phyloP scores from a whole-genome alignment of 2,888 invertebrate species.

The Thera obeliscata region DNA sequence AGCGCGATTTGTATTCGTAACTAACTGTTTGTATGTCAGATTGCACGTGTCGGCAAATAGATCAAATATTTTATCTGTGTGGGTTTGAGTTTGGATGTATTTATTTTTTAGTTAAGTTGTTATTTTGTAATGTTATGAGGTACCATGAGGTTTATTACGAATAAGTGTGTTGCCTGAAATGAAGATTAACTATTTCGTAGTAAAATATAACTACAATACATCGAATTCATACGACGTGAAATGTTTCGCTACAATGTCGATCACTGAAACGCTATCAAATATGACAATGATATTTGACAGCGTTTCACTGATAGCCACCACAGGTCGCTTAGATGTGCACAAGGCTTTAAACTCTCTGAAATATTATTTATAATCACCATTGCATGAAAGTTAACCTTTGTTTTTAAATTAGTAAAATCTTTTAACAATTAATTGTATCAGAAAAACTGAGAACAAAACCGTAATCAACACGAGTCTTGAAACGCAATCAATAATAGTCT shows the following conservation, averaged over 20 bases:
- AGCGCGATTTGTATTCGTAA: conserved; percentile 24
- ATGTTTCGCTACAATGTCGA: no score
- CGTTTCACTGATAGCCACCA: no score
- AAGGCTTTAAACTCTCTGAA: no score
- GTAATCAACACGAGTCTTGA: conserved; percentile 21
- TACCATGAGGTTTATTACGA: no score
- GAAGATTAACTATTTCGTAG: no score
- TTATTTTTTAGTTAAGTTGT: background rate
- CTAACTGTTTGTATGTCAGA: conserved; percentile 11
- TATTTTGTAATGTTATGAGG: background rate
- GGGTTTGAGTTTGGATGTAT: background rate
- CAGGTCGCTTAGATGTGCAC: no score
- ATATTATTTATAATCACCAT: no score
- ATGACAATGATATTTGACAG: no score
- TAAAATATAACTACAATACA: no score
- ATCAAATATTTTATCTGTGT: background rate
- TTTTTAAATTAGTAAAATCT: background rate
- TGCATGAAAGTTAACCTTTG: background rate
- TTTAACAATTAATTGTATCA: background rate
- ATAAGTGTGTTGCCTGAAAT: no score
- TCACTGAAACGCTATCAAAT: no score
- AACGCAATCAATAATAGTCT: conserved; percentile 42
- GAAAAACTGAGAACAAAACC: conserved; percentile 5
- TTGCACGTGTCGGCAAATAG: background rate
- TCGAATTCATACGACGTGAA: no score